phyloP scores from a whole-genome alignment of 1,140 invertebrate species.

The Callitettix versicolor region DNA sequence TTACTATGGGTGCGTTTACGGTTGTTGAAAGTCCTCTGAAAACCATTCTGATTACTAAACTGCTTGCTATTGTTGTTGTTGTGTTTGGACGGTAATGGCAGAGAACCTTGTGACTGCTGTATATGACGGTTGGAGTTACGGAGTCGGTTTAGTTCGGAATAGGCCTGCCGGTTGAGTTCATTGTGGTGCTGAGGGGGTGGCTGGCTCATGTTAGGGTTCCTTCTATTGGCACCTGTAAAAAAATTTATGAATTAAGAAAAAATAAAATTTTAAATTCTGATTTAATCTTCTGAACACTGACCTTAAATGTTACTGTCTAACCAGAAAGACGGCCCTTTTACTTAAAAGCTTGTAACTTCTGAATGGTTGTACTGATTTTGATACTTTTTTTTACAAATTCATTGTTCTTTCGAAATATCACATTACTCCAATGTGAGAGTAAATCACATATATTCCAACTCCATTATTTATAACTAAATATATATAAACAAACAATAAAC shows the following conservation, averaged over 20 bases:
- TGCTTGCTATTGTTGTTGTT: conserved; percentile 9
- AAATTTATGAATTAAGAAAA: not conserved
- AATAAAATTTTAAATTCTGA: not conserved
- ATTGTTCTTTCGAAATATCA: no score
- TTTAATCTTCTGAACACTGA: not conserved
- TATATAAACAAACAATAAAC: no score
- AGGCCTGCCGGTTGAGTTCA: not conserved
- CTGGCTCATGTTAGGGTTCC: not conserved
- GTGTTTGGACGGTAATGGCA: not conserved
- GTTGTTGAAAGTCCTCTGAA: conserved; percentile 19
- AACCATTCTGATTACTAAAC: conserved; percentile 19
- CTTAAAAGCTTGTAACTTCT: no score
- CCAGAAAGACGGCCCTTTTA: no score
- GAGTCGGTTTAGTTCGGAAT: not conserved
- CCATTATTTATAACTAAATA: not conserved
- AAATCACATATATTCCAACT: not conserved
- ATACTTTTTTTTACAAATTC: no score
- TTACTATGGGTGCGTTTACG: conserved; percentile 14
- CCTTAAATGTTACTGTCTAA: not conserved
- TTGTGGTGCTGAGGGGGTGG: conserved; percentile 5
- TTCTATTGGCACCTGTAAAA: not conserved
- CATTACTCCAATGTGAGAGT: no score
- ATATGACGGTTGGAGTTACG: not conserved
- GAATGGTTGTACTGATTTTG: no score
- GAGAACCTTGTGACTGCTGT: not conserved